phyloP scores from a whole-genome alignment of 2,797 vertebrate species.

The Dendrocincla fuliginosa region DNA sequence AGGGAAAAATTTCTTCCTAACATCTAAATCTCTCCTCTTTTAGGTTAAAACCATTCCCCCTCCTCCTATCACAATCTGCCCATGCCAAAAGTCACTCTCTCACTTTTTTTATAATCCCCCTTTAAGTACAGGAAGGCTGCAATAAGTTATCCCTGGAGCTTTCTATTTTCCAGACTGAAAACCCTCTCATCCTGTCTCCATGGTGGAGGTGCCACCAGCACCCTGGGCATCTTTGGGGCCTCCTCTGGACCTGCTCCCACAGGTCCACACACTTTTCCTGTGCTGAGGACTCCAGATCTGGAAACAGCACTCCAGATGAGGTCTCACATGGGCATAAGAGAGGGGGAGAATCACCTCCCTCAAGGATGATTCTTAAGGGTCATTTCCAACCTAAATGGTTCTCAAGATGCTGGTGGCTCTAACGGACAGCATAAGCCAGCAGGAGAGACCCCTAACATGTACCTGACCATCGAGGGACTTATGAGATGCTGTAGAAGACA shows the following conservation, averaged over 20 bases:
- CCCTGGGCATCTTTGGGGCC: background rate
- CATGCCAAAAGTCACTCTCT: no score
- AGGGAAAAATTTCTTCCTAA: background rate
- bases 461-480: no score
- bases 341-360: background rate
- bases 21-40: background rate
- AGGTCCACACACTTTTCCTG: background rate
- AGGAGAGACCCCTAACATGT: rapidly evolving
- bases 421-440: background rate
- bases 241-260: background rate
- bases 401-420: background rate
- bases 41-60: background rate
- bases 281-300: background rate
- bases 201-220: background rate
- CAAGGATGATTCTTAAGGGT: background rate
- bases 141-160: background rate
- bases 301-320: background rate
- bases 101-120: background rate
- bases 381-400: background rate
- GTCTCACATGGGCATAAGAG: background rate
- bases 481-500: background rate
- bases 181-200: background rate
- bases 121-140: background rate
- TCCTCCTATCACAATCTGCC: background rate
- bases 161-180: background rate